Conservation (phyloP, 2,888 invertebrate genomes). For the Zonitis immaculata region DNA sequence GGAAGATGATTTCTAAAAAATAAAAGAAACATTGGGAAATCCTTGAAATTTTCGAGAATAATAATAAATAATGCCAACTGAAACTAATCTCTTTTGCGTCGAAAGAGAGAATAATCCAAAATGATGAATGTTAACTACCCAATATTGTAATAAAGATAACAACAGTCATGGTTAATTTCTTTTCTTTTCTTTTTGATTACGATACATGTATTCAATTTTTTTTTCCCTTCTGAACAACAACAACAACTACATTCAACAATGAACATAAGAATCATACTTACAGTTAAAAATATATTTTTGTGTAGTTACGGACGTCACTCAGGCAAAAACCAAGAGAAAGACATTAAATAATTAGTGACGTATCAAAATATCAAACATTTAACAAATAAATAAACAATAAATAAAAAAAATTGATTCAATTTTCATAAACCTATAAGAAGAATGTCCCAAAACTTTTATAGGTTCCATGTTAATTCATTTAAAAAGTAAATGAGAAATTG, state of each 20-base stretch:
- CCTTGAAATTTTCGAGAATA: no score
- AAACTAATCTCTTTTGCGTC: neutral
- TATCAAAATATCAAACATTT: constrained; percentile 8
- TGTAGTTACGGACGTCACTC: constrained; percentile 50
- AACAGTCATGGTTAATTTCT: no score
- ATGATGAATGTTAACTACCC: neutral
- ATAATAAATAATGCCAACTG: neutral
- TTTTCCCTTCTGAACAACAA: neutral
- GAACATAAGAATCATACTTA: constrained; percentile 45
- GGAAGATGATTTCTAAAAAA: no score
- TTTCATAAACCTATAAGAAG: no score
- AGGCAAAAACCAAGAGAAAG: constrained; percentile 53
- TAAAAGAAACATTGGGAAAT: no score
- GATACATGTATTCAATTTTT: neutral
- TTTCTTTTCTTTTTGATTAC: neutral
- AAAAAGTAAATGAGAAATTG: no score
- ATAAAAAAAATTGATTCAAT: neutral
- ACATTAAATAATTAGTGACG: constrained; percentile 42
- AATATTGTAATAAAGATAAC: no score
- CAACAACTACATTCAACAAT: constrained; percentile 30
- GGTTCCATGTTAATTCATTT: no score
- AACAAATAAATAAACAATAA: neutral
- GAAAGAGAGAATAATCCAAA: neutral
- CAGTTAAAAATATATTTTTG: constrained; percentile 43
- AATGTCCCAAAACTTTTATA: no score